phyloP scores from a whole-genome alignment of 2,113 vertebrate genomes.

The Zosterops borbonicus region DNA sequence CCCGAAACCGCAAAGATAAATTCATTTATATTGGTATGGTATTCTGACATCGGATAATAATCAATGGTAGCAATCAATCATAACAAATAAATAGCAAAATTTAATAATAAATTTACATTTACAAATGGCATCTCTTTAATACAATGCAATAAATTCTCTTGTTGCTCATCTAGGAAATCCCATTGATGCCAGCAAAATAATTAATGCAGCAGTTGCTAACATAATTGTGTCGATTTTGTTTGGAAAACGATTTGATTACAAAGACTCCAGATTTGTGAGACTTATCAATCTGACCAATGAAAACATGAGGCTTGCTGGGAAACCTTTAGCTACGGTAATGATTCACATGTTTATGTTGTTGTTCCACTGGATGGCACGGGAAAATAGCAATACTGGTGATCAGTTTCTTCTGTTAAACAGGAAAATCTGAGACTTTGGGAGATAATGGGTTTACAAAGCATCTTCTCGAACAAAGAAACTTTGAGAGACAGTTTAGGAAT shows the following conservation, averaged over 20 bases:
- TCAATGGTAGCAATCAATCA: background rate
- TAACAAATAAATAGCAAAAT: background rate
- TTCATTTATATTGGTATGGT: too few species aligned
- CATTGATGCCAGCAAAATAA: conserved; percentile 21
- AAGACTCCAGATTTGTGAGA: conserved; percentile 58
- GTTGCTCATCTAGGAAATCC: conserved; percentile 44
- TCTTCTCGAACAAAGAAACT: background rate
- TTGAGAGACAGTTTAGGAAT: background rate
- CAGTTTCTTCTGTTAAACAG: background rate
- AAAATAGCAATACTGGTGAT: background rate
- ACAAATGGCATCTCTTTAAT: background rate
- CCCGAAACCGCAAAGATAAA: too few species aligned
- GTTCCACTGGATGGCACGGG: background rate
- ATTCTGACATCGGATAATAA: background rate
- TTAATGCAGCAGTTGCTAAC: conserved; percentile 63
- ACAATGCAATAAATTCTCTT: background rate
- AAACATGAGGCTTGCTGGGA: conserved; percentile 56
- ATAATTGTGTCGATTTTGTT: conserved; percentile 67
- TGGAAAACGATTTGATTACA: conserved; percentile 67
- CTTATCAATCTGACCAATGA: conserved; percentile 50
- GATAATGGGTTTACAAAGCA: background rate
- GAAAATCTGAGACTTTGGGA: background rate
- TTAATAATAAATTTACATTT: background rate
- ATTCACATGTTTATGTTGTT: background rate
- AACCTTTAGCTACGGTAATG: conserved; percentile 43